These are phyloP conservation scores for Drosophila pectinifera DNA, from an alignment of 1,140 invertebrate genomes.

Conservation along the genomic window DNA sequence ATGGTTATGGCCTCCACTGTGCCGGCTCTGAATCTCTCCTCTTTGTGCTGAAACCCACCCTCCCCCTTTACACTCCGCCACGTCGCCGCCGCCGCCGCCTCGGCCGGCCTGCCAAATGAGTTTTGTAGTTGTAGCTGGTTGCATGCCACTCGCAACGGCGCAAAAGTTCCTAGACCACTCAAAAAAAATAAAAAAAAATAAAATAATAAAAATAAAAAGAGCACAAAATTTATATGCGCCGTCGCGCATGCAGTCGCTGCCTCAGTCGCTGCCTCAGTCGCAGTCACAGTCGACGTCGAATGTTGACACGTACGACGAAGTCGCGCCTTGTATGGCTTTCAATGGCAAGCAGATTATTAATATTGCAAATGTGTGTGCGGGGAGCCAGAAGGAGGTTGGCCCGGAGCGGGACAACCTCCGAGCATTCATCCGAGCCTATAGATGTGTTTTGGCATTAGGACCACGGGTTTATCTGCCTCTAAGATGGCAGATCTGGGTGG, in stretches of 20 bases:
- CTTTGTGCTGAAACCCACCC: background rate
- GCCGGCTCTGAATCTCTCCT: constrained; percentile 26
- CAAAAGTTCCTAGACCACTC: constrained; percentile 83
- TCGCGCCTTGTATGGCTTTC: constrained; percentile 83
- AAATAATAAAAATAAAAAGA: constrained; percentile 61
- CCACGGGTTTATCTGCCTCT: constrained; percentile 46
- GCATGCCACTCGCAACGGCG: constrained; percentile 75
- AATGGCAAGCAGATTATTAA: constrained; percentile 82
- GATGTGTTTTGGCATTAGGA: constrained; percentile 74
- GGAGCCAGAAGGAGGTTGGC: constrained; percentile 5
- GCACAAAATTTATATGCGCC: constrained; percentile 81
- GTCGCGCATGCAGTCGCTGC: constrained; percentile 74
- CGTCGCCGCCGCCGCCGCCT: constrained; percentile 17
- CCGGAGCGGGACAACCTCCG: too few relatives aligned
- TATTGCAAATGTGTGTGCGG: constrained; percentile 64
- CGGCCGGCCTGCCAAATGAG: constrained; percentile 61
- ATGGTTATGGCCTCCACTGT: constrained; percentile 66
- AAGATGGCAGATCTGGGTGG: constrained; percentile 12
- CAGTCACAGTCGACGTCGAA: constrained; percentile 67
- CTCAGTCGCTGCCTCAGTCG: constrained; percentile 49
- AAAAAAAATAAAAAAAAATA: constrained; percentile 60
- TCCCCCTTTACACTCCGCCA: background rate
- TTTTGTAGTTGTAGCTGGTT: constrained; percentile 59
- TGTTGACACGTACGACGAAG: constrained; percentile 74
- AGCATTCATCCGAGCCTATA: constrained; percentile 54